phyloP scores from a whole-genome alignment of 2,888 invertebrate genomes.

The Lasioglossum zephyrum region DNA sequence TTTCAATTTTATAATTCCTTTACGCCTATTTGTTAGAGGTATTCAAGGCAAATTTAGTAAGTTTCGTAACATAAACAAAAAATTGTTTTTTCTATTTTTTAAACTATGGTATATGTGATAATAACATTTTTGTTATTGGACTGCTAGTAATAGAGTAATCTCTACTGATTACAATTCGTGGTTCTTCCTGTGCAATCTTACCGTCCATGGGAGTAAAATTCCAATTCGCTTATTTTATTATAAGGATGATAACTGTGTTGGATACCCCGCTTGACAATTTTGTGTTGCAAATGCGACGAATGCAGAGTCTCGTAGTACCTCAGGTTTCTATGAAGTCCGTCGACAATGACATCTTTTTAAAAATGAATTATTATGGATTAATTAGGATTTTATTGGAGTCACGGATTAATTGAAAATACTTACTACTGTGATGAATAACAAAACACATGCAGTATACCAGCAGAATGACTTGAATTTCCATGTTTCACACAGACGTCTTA shows the following conservation, averaged over 20 bases:
- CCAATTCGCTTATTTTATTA: constrained; percentile 94
- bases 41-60: too few species aligned
- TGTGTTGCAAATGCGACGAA: constrained; percentile 90
- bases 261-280: constrained; percentile 92
- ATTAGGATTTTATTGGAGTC: not conserved
- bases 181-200: constrained; percentile 69
- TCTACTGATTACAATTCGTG: too few species aligned
- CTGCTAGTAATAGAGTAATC: too few species aligned
- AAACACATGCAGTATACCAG: constrained; percentile 47
- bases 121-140: too few species aligned
- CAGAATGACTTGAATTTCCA: constrained; percentile 49
- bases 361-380: constrained; percentile 17
- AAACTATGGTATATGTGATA: too few species aligned
- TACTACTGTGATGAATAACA: constrained; percentile 49
- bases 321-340: constrained; percentile 90
- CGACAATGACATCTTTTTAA: constrained; percentile 83
- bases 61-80: too few species aligned
- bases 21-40: too few species aligned
- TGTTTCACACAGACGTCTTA: constrained; percentile 30
- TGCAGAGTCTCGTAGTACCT: constrained; percentile 93
- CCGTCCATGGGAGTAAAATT: constrained; percentile 92
- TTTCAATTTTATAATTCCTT: too few species aligned
- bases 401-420: constrained; percentile 36
- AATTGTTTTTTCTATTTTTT: too few species aligned
- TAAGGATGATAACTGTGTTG: constrained; percentile 93